Evolutionary conservation across 2,797 vertebrate genomes (phyloP), one percentile per base, ranked within the genome.

Genomic region (Dryobates pubescens): DNA sequence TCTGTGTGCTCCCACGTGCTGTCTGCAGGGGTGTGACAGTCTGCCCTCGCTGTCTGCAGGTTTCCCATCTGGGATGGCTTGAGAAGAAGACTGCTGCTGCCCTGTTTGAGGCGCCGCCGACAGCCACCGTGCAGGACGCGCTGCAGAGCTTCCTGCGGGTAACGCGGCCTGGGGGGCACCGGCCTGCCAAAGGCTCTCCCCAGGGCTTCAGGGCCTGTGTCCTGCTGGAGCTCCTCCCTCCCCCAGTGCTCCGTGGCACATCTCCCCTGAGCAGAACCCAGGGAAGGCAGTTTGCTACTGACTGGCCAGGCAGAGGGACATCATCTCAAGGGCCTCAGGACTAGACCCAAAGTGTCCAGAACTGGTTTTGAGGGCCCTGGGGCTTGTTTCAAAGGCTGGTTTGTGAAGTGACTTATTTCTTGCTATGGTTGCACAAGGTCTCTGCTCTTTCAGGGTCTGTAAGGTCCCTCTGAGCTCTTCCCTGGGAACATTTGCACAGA

Each of bases 131-230:
- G 38, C 96, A 98, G 6, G 98, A 99, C 0, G 99, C 99, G 2
- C 97, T 99, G 7, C 97, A 99, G 79, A 98, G 98, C 95, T 99
- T 99, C 96, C 97, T 99, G 27, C 98, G 98, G 98, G 99, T 99
- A 93, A 38, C 11, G 53, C 22, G 29, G 29, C 11, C 10, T 5
- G 45, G 27, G 27, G 7, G n/a, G 29, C 3, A 0, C 29, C 38
- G 23, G 26, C 34, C 49, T 63, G 41, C 34, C 3, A 63, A n/a
- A 6, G 7, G n/a, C 34, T 10, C 1, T 11, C 29, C 1, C 59
- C 38, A 29, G 41, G 38, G 29, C 3, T 10, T 5, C 18, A 38
- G 38, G 41, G 41, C 41, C 15, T 17, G 45, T 10, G 5, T 15
- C 2, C 43, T 45, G 51, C 65, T 45, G 22, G 45, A 38, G 12